Percentiles rank a stretch among this genome's conserved stretches.
Conservation (phyloP, 64 coral and sea anemone genomes). For the Anthopleura sola region DNA sequence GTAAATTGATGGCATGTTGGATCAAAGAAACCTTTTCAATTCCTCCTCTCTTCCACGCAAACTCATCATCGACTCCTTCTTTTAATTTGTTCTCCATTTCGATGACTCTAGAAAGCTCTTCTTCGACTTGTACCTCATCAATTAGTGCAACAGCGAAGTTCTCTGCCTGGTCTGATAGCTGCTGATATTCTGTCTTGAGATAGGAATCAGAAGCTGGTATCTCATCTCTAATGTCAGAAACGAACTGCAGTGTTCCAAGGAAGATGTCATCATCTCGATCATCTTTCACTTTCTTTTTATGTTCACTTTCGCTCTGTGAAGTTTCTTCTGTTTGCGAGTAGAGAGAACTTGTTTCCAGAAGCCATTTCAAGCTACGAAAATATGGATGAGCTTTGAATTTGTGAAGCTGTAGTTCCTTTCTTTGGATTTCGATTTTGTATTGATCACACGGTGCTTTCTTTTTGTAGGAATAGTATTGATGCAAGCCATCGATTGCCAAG, state of each 20-base stretch:
- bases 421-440: conserved; percentile 10
- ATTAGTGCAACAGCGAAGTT: no score
- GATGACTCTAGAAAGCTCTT: not conserved
- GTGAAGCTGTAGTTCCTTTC: not conserved
- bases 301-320: no score
- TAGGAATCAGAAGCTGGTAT: not conserved
- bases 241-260: not conserved
- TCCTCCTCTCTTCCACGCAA: not conserved
- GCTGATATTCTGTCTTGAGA: not conserved
- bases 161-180: not conserved
- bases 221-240: conserved; percentile 8
- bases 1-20: no score
- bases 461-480: not conserved
- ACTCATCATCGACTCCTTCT: not conserved
- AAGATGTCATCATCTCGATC: conserved; percentile 23
- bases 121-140: not conserved
- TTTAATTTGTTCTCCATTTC: not conserved
- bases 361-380: no score
- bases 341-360: not conserved
- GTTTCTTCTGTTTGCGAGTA: no score
- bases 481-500: not conserved
- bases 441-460: not conserved
- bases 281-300: not conserved
- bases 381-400: not conserved
- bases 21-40: not conserved